These are phyloP conservation scores for Natator depressus DNA, from an alignment of 2,113 vertebrate species.

Conservation along the genomic window DNA sequence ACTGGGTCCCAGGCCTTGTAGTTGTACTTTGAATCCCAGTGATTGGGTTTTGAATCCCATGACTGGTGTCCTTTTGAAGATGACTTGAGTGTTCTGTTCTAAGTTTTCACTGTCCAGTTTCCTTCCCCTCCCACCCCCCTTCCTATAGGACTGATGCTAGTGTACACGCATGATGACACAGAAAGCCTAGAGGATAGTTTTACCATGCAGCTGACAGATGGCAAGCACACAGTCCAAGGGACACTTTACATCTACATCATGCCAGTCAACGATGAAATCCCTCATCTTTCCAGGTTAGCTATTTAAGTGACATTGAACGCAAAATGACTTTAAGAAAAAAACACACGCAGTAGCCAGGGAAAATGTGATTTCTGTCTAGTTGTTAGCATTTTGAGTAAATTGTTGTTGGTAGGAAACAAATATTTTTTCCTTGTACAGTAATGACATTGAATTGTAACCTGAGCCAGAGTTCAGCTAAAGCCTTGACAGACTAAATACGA, in stretches of 20 bases:
- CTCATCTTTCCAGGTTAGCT: constrained; percentile 81
- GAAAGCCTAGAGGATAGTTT: constrained; percentile 88
- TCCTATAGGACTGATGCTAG: constrained; percentile 83
- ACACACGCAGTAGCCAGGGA: neutral
- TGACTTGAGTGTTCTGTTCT: neutral
- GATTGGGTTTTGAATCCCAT: neutral
- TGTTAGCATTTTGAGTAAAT: neutral
- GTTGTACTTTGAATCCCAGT: neutral
- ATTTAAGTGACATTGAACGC: constrained; percentile 76
- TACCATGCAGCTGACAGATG: constrained; percentile 89
- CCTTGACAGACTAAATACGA: neutral
- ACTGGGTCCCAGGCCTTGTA: neutral
- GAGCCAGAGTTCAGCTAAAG: constrained; percentile 10
- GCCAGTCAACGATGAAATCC: constrained; percentile 89
- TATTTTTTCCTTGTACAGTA: constrained; percentile 9
- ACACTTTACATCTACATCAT: constrained; percentile 84
- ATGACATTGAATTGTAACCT: neutral
- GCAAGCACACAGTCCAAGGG: constrained; percentile 85
- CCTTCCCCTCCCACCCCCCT: constrained; percentile 24
- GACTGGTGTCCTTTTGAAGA: neutral
- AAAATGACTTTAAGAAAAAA: constrained; percentile 16
- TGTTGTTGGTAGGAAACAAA: neutral
- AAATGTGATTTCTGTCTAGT: neutral
- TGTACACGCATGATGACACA: constrained; percentile 89
- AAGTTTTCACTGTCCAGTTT: neutral